Conservation (phyloP, 1,140 invertebrate species). For the Coenobita brevimanus region DNA sequence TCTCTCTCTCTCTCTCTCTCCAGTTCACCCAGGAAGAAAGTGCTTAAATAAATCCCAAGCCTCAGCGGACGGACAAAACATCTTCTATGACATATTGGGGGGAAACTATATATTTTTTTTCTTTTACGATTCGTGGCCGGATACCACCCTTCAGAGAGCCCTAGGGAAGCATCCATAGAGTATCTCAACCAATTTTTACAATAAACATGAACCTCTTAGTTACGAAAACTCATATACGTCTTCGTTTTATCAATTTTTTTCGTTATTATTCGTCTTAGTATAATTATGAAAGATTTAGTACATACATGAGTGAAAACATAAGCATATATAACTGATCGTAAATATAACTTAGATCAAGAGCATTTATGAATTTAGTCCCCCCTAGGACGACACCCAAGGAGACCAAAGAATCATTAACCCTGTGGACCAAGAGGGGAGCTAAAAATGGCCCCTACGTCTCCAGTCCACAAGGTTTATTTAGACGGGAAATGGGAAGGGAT, state of each 20-base stretch:
- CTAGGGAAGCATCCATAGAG: too few species aligned
- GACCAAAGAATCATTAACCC: conserved; percentile 25
- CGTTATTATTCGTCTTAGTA: too few species aligned
- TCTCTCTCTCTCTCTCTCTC: conserved; percentile 34
- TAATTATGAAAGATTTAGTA: too few species aligned
- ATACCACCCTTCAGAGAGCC: conserved; percentile 50
- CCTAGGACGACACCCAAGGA: not conserved
- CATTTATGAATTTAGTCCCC: too few species aligned
- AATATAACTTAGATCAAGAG: too few species aligned
- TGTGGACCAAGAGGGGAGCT: not conserved
- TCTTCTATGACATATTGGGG: conserved; percentile 60
- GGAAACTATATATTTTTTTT: conserved; percentile 31
- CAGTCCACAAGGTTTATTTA: conserved; percentile 26
- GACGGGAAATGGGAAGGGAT: not conserved
- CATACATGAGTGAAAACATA: too few species aligned
- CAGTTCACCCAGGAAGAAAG: conserved; percentile 58
- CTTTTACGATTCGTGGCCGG: conserved; percentile 59
- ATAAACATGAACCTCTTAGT: too few species aligned
- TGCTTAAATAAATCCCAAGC: conserved; percentile 54
- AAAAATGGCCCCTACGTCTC: conserved; percentile 10
- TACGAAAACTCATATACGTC: too few species aligned
- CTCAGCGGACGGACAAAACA: conserved; percentile 49
- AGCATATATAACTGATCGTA: too few species aligned
- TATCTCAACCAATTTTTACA: too few species aligned
- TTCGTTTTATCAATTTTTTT: too few species aligned